Conservation (phyloP, 2,113 vertebrate species). For the Sebastes schlegelii region DNA sequence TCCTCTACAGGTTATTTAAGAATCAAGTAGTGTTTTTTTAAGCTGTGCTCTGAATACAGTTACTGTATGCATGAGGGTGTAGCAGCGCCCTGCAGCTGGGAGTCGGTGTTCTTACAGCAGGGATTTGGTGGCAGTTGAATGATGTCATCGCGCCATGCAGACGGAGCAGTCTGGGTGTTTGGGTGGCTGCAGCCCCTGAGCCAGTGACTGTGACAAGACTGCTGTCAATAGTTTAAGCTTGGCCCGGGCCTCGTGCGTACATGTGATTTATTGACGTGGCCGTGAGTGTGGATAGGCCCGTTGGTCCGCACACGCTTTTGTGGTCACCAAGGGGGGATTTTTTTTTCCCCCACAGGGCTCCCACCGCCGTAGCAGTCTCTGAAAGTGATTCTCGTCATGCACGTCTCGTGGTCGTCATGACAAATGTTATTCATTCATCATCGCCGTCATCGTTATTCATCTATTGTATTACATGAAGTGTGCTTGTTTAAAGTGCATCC, state of each 20-base stretch:
- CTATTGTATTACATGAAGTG: constrained; percentile 34
- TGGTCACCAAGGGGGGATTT: constrained; percentile 52
- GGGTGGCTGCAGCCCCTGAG: constrained; percentile 43
- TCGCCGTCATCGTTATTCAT: constrained; percentile 36
- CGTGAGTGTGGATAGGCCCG: constrained; percentile 51
- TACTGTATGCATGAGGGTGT: constrained; percentile 31
- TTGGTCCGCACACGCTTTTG: constrained; percentile 54
- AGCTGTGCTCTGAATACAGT: not conserved
- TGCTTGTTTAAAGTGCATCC: constrained; percentile 57
- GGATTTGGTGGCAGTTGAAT: constrained; percentile 73
- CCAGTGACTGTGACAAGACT: constrained; percentile 58
- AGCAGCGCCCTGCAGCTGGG: constrained; percentile 60
- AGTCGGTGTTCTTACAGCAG: constrained; percentile 51
- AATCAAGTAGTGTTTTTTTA: constrained; percentile 14
- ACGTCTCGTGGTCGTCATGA: constrained; percentile 57
- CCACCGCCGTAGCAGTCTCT: constrained; percentile 39
- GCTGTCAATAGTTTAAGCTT: constrained; percentile 60
- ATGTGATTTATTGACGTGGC: constrained; percentile 68
- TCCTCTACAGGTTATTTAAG: constrained; percentile 38
- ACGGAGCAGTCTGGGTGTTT: constrained; percentile 60
- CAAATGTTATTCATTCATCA: constrained; percentile 64
- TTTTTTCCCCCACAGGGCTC: constrained; percentile 31
- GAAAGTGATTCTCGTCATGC: constrained; percentile 45
- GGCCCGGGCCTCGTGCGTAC: constrained; percentile 35
- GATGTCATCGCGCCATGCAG: constrained; percentile 58